A percentile compares a stretch with the other conserved stretches of the same genome.
Evolutionary conservation across 2,888 invertebrate species (phyloP).

Genomic region (Meandrusa payeni): DNA sequence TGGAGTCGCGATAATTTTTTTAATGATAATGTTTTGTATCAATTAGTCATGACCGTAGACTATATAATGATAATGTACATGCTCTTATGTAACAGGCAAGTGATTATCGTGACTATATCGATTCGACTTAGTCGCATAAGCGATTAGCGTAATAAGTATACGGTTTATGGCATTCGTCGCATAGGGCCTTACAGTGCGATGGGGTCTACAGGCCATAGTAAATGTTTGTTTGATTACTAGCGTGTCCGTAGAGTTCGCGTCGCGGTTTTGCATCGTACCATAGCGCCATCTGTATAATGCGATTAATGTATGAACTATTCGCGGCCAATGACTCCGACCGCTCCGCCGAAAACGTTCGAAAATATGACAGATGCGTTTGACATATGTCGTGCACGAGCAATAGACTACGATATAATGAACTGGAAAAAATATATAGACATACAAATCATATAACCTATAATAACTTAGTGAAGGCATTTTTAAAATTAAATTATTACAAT

Average conservation of each 20-base stretch:
- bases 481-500: too few species aligned
- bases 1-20: constrained; percentile 16
- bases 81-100: not conserved
- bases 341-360: not conserved
- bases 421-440: constrained; percentile 15
- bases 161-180: constrained; percentile 19
- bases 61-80: constrained; percentile 2
- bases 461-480: too few species aligned
- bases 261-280: constrained; percentile 26
- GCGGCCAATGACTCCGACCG: not conserved
- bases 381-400: constrained; percentile 16
- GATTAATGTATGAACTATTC: constrained; percentile 26
- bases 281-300: constrained; percentile 32
- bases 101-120: constrained; percentile 16
- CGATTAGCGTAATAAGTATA: not conserved
- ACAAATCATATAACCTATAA: too few species aligned
- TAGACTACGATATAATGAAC: constrained; percentile 4
- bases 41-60: constrained; percentile 3
- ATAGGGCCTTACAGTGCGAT: constrained; percentile 25
- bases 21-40: not conserved
- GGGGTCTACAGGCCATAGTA: constrained; percentile 28
- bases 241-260: constrained; percentile 27
- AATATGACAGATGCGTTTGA: constrained; percentile 11
- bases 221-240: constrained; percentile 29
- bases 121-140: not conserved